Evolutionary conservation across 2,797 vertebrate species (phyloP), one percentile per base, ranked within the genome.

Genomic region (Rhinatrema bivittatum): DNA sequence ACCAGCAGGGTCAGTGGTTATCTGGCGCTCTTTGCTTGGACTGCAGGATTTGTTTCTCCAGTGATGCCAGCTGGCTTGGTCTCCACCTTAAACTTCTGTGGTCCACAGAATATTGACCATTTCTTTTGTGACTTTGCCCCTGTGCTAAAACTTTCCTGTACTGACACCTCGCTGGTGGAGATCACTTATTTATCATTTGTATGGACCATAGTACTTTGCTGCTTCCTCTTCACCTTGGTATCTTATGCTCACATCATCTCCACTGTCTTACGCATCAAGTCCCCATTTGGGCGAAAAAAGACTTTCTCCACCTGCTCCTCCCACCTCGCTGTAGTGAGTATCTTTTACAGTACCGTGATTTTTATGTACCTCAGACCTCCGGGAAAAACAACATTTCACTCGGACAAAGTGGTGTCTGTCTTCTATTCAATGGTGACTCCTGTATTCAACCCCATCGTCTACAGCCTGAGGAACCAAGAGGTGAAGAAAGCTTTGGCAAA

Each of bases 301-400:
- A 46, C 53, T 15, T 66, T 62, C 39, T 33, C 45, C 32, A 66
- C 59, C 18, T 66, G 63, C 22, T 54, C 55, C 25, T 56, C 55
- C 20, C 62, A 66, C 29, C 28, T 65, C n/a, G 27, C 11, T 2
- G 40, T 53, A 2, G 40, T 65, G 13, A 49, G 36, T 3, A 15
- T 54, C 6, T 66, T 56, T 27, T 66, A 56, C 11, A 59, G 39
- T 4, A 16, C 30, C 10, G 12, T 42, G 7, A 12, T 33, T 10
- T 16, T 14, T 12, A 10, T 42, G 15, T 42, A 33, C 18, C 11
- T 33, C 13, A 24, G 42, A 13, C 39, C 30, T 10, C 16, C 10
- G 3, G 27, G 16, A 7, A 39, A 30, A 26, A 16, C 33, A 3
- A 33, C 15, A 5, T 7, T 16, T 10, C 25, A 25, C 25, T 12